These are phyloP conservation scores for Melitaea athalia DNA, from an alignment of 2,888 invertebrate species.

Conservation along the genomic window DNA sequence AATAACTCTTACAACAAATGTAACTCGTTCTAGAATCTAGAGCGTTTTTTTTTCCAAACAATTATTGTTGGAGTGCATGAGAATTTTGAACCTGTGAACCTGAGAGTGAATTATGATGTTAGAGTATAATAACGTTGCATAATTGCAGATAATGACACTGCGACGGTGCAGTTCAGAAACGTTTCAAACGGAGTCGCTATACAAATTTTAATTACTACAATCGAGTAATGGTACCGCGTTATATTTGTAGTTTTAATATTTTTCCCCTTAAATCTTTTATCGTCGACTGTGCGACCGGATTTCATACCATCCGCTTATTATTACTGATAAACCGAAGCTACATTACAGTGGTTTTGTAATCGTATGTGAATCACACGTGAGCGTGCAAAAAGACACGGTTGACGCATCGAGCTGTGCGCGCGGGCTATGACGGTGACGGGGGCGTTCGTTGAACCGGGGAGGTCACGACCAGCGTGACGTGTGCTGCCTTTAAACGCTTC, in stretches of 20 bases:
- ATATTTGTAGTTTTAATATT: not conserved
- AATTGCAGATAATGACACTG: slow-evolving; percentile 46
- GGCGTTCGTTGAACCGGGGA: slow-evolving; percentile 79
- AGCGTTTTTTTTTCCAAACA: slow-evolving; percentile 1
- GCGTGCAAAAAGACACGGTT: slow-evolving; percentile 49
- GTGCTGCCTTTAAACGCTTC: slow-evolving; percentile 58
- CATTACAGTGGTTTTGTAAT: slow-evolving; percentile 21
- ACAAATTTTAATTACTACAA: slow-evolving; percentile 15
- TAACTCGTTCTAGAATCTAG: slow-evolving; percentile 12
- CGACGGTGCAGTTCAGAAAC: slow-evolving; percentile 35
- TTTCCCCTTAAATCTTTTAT: slow-evolving; percentile 20
- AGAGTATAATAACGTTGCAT: slow-evolving; percentile 37
- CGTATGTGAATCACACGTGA: slow-evolving; percentile 34
- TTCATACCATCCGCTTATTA: slow-evolving; percentile 28
- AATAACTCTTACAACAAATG: not conserved
- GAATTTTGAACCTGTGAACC: slow-evolving; percentile 10
- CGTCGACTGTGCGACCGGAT: slow-evolving; percentile 26
- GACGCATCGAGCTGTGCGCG: slow-evolving; percentile 67
- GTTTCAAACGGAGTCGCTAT: slow-evolving; percentile 11
- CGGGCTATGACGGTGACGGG: slow-evolving; percentile 64
- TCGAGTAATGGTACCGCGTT: not conserved
- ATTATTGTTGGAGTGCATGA: slow-evolving; percentile 15
- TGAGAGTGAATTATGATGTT: slow-evolving; percentile 33
- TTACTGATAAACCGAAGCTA: slow-evolving; percentile 26
- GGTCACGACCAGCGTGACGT: slow-evolving; percentile 78